Base-by-base conservation (phyloP, 2,888 invertebrate species). In the Yponomeuta malinellus region DNA sequence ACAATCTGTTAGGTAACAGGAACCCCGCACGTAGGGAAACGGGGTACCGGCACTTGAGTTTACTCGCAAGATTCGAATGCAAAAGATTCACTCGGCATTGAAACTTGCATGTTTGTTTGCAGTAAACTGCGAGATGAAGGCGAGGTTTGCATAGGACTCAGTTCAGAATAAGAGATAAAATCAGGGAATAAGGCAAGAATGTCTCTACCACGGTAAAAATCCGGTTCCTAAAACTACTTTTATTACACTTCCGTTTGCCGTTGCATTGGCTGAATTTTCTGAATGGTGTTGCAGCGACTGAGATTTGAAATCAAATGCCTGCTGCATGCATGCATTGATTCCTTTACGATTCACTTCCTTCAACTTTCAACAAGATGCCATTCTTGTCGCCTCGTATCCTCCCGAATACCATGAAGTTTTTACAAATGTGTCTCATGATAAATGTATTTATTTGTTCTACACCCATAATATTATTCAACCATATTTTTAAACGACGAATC, bases 91-190 rank as follows among this genome's bases (percentile, higher is more conserved):
- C 15, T 59, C 15, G 6, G 15, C 15, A 59, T 59, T 59, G 52
- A 59, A 59, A 59, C 52, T 59, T 59, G 52, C 52, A 59, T 59
- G 52, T 59, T 59, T 59, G 52, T 59, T 59, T 59, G 52, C 52
- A 15, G 52, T 59, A 59, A 59, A 59, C 52, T 59, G 52, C 52
- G 52, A 59, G 52, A 59, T 59, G 52, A 59, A 59, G 52, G 52
- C 52, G 52, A 59, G 52, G 52, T 59, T 59, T 59, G 52, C 52
- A 59, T 15, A 59, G 52, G 52, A 59, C 52, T 59, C 15, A 5
- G 43, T 59, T 15, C 52, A 12, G 52, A 59, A 59, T 59, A 59
- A 15, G 52, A 59, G 52, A 59, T 59, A 59, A 59, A 59, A 59
- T 59, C 52, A 59, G 15, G 15, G 52, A 59, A 59, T 59, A 59